Evolutionary conservation across 1,140 invertebrate genomes (phyloP).

Genomic region (Aphaenogaster floridana): DNA sequence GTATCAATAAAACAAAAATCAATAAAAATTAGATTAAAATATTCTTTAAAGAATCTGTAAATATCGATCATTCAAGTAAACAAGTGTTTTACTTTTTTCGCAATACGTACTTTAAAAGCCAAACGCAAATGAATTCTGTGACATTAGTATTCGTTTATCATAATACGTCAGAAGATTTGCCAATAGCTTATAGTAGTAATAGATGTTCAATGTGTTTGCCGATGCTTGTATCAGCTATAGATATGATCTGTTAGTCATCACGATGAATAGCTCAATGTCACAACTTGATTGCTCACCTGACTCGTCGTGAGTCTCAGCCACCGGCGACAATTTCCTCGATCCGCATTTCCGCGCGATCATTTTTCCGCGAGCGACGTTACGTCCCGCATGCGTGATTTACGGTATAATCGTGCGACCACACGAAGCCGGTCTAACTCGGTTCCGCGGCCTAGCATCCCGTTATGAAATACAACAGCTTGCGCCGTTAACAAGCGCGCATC

Average conservation of each 20-base stretch:
- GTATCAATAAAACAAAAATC: conserved; percentile 9
- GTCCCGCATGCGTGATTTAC: conserved; percentile 55
- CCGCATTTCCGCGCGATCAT: conserved; percentile 35
- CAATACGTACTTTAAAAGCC: neutral
- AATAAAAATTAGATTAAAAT: conserved; percentile 1
- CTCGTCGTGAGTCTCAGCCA: conserved; percentile 18
- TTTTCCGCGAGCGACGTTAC: conserved; percentile 50
- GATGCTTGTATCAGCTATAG: neutral
- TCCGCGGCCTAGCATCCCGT: conserved; percentile 45
- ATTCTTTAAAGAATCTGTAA: neutral
- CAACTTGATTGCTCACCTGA: conserved; percentile 50
- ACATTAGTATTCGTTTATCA: neutral
- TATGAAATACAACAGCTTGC: conserved; percentile 42
- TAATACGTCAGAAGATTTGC: neutral
- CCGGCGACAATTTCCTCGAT: conserved; percentile 43
- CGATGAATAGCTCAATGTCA: conserved; percentile 56
- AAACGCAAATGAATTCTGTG: neutral
- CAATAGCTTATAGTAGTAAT: neutral
- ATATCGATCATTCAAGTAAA: neutral
- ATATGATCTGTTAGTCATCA: conserved; percentile 45
- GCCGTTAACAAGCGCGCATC: conserved; percentile 25
- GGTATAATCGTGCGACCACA: conserved; percentile 41
- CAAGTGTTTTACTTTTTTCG: neutral
- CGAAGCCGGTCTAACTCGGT: conserved; percentile 41
- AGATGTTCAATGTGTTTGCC: neutral